A percentile compares a stretch with the other conserved stretches of the same genome.
Conservation (phyloP, 2,888 invertebrate species). For the Drosophila vallismaia region DNA sequence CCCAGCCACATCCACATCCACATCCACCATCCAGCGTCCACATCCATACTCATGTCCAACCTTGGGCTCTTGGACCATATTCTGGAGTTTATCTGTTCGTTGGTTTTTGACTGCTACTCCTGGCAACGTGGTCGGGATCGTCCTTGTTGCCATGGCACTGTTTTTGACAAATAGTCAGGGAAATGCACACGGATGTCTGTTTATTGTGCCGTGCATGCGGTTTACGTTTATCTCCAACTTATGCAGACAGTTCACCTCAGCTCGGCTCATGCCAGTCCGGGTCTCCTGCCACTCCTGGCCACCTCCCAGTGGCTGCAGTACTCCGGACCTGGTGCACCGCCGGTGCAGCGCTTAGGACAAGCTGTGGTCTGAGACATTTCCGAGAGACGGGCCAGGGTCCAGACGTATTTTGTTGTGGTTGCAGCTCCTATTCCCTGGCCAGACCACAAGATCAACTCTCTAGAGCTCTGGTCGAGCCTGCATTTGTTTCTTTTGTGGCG, state of each 20-base stretch:
- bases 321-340: slow-evolving; percentile 15
- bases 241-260: slow-evolving; percentile 67
- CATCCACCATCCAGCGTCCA: neutral
- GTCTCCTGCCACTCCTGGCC: neutral
- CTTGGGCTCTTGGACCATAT: slow-evolving; percentile 29
- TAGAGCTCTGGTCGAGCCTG: slow-evolving; percentile 13
- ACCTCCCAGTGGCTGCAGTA: neutral
- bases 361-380: slow-evolving; percentile 74
- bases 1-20: slow-evolving; percentile 11
- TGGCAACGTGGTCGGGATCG: slow-evolving; percentile 33
- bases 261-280: slow-evolving; percentile 9
- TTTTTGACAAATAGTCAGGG: slow-evolving; percentile 78
- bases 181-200: slow-evolving; percentile 79
- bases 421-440: slow-evolving; percentile 31
- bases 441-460: slow-evolving; percentile 48
- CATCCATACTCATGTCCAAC: neutral
- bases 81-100: slow-evolving; percentile 64
- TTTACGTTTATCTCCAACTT: slow-evolving; percentile 78
- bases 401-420: slow-evolving; percentile 75
- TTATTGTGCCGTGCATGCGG: slow-evolving; percentile 79
- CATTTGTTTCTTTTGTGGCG: slow-evolving; percentile 25
- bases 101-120: slow-evolving; percentile 59
- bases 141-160: slow-evolving; percentile 75
- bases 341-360: slow-evolving; percentile 41
- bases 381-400: slow-evolving; percentile 58